Evolutionary conservation across 2,888 invertebrate species (phyloP).

Genomic region (Steinernema scapterisci): DNA sequence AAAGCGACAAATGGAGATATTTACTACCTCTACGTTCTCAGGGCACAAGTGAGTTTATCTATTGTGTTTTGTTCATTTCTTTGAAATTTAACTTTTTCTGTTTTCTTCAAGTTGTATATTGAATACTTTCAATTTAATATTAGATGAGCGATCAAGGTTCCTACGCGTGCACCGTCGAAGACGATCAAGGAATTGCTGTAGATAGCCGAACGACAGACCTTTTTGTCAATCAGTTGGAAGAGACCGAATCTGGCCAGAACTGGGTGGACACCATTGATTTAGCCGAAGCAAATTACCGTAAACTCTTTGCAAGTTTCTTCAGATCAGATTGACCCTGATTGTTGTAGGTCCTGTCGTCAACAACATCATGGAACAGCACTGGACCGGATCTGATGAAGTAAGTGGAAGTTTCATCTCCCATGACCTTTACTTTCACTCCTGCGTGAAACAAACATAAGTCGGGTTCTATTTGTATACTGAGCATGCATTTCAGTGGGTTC

Average conservation of each 20-base stretch:
- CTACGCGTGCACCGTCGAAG: conserved; percentile 1
- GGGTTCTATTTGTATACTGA: no score
- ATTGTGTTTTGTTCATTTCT: background rate
- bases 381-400: conserved; percentile 2
- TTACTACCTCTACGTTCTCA: background rate
- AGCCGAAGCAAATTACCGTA: conserved; percentile 4
- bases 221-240: conserved; percentile 14
- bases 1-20: background rate
- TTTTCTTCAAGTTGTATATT: no score
- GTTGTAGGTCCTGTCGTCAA: background rate
- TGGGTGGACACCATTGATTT: conserved; percentile 18
- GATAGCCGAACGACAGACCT: background rate
- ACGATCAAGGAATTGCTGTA: background rate
- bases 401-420: no score
- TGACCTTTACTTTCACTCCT: no score
- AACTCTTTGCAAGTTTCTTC: background rate
- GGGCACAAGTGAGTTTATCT: background rate
- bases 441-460: no score
- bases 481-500: background rate
- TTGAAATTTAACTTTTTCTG: no score
- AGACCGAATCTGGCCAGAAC: background rate
- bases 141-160: conserved; percentile 2
- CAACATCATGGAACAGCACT: background rate
- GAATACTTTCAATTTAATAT: background rate
- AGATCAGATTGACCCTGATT: no score